Base-by-base conservation (phyloP, 2,113 vertebrate species). In the Stercorarius parasiticus region DNA sequence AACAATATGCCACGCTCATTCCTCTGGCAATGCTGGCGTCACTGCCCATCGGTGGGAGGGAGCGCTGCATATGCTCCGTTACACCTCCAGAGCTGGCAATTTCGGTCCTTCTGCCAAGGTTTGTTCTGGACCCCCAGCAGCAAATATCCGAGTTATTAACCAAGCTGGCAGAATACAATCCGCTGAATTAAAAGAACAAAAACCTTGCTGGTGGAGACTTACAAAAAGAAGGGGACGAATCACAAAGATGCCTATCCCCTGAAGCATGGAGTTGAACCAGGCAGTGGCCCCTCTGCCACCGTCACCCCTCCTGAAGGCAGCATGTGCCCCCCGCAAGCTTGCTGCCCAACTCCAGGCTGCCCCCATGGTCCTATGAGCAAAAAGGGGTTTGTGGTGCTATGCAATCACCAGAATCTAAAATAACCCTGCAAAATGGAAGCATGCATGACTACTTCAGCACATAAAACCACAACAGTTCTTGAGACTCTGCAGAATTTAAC, bases 291-390 rank as follows among this genome's bases (percentile, higher is more conserved):
- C 6, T 1, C 20, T 66, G 79, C 21, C 43, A 58, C 47, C 9
- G 3, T 25, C 53, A 36, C 10, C 21, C 36, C 30, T 81, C 58
- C 67, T 21, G 23, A 43, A 73, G 47, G 50, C 58, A 80, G 7
- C 0, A 6, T 9, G 27, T 27, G 34, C 2, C 21, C 11, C 13
- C 15, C 10, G n/a, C 1, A 1, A 27, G 26, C 59, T 84, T 9
- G 1, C n/a, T 73, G 73, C 45, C 42, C 56, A 66, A 32, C 52
- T 72, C 32, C 59, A 45, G 9, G 8, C 3, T 73, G 73, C 21
- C 18, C 21, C 83, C 22, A 1, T 5, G 32, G 49, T 69, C 58
- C 64, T 36, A 13, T 58, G 5, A 32, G 59, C 26, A 55, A 52
- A 80, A 38, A 38, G 3, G 17, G 64, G 27, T 66, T 42, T 45